Evolutionary conservation across 2,888 invertebrate species (phyloP).

Genomic region (Dynastes tityus): DNA sequence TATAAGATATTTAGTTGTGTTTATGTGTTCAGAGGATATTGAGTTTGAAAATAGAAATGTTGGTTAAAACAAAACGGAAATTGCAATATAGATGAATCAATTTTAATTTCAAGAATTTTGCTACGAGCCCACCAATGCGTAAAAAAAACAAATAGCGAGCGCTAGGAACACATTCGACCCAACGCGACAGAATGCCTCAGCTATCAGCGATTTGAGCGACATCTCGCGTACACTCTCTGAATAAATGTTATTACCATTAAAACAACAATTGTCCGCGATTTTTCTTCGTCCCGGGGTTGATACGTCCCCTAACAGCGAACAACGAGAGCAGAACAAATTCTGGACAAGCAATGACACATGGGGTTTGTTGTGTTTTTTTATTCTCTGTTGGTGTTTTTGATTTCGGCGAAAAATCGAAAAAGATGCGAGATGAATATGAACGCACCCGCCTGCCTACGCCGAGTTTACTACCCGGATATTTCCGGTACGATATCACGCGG

Average conservation of each 20-base stretch:
- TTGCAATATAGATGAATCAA: slow-evolving; percentile 1
- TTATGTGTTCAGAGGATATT: too few species aligned
- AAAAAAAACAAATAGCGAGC: too few species aligned
- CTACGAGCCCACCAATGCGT: too few species aligned
- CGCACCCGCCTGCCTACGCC: slow-evolving; percentile 2
- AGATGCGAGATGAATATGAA: slow-evolving; percentile 22
- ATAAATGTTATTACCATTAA: slow-evolving; percentile 22
- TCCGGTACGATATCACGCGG: slow-evolving; percentile 25
- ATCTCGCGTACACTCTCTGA: not conserved
- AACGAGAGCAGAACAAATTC: slow-evolving; percentile 5
- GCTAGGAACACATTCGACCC: too few species aligned
- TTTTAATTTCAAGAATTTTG: not conserved
- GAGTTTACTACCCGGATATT: slow-evolving; percentile 26
- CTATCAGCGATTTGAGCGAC: too few species aligned
- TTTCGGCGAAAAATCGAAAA: slow-evolving; percentile 21
- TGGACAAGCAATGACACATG: slow-evolving; percentile 1
- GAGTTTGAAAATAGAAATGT: too few species aligned
- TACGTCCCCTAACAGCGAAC: not conserved
- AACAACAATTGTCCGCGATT: slow-evolving; percentile 12
- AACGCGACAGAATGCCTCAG: too few species aligned
- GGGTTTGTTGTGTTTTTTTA: slow-evolving; percentile 13
- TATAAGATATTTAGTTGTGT: too few species aligned
- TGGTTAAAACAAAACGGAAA: not conserved
- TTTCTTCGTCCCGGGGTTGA: not conserved
- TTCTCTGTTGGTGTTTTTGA: not conserved